Conservation (phyloP, 2,797 vertebrate species). For the Sitta carolinensis region DNA sequence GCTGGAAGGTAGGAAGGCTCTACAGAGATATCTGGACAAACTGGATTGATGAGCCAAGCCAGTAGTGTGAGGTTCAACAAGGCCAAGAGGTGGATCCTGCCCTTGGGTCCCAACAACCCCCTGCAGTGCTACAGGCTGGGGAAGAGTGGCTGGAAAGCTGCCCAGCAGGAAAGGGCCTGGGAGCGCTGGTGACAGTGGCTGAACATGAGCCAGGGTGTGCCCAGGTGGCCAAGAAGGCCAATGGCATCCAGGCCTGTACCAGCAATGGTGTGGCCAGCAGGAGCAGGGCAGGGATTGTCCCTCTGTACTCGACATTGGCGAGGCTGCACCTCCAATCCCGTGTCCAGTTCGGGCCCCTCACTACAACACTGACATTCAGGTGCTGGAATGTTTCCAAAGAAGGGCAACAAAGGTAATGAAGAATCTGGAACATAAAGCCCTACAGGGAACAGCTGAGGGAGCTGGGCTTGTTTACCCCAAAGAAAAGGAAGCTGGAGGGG, state of each 20-base stretch:
- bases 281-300: fast-evolving
- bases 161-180: background rate
- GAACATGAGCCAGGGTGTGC: background rate
- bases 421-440: background rate
- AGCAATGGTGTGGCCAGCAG: background rate
- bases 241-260: background rate
- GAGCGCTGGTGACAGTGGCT: fast-evolving
- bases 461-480: background rate
- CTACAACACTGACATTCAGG: background rate
- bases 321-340: fast-evolving
- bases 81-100: background rate
- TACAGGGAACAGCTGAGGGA: background rate
- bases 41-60: background rate
- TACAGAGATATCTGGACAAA: background rate
- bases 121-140: fast-evolving
- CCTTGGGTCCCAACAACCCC: fast-evolving
- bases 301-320: fast-evolving
- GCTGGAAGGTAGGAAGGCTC: background rate
- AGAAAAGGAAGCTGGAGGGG: background rate
- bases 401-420: fast-evolving
- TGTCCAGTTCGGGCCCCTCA: background rate
- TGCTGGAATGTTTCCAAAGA: background rate
- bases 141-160: background rate
- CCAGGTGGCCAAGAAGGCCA: background rate
- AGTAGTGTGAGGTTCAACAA: fast-evolving